Conservation (phyloP, 2,113 vertebrate species). For the Riparia riparia region DNA sequence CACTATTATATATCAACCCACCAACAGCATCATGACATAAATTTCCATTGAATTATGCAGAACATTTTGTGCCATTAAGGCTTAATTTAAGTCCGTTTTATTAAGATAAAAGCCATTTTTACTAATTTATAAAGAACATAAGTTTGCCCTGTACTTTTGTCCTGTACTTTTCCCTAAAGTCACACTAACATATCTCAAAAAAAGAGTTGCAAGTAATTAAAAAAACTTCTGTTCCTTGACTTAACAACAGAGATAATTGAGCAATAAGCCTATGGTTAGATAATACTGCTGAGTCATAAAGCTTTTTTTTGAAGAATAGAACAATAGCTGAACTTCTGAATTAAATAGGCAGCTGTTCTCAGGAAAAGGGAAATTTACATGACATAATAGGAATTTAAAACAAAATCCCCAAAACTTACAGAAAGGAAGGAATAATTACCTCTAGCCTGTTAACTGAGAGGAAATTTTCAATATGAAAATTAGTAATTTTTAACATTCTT, state of each 20-base stretch:
- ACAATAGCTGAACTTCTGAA: conserved; percentile 23
- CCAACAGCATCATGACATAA: background rate
- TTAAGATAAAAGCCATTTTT: conserved; percentile 38
- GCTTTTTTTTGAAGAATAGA: background rate
- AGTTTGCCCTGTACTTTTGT: conserved; percentile 32
- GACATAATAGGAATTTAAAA: conserved; percentile 4
- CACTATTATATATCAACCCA: background rate
- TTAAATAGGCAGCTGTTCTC: background rate
- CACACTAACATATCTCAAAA: background rate
- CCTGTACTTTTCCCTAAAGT: conserved; percentile 38
- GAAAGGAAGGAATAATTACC: conserved; percentile 18
- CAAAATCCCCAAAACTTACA: background rate
- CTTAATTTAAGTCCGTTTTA: conserved; percentile 31
- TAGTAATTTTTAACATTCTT: background rate
- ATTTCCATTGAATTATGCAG: background rate
- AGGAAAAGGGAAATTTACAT: conserved; percentile 1
- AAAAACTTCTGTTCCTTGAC: conserved; percentile 30
- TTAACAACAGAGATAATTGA: conserved; percentile 58
- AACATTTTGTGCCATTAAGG: conserved; percentile 9
- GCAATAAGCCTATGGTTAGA: conserved; percentile 47
- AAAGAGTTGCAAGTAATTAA: conserved; percentile 44
- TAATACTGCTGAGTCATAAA: conserved; percentile 46
- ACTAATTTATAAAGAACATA: background rate
- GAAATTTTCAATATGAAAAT: conserved; percentile 12
- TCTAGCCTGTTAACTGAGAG: background rate